Evolutionary conservation across 2,113 vertebrate species (phyloP), one percentile per base, ranked within the genome.

Genomic region (Gallinago paraguaiae): DNA sequence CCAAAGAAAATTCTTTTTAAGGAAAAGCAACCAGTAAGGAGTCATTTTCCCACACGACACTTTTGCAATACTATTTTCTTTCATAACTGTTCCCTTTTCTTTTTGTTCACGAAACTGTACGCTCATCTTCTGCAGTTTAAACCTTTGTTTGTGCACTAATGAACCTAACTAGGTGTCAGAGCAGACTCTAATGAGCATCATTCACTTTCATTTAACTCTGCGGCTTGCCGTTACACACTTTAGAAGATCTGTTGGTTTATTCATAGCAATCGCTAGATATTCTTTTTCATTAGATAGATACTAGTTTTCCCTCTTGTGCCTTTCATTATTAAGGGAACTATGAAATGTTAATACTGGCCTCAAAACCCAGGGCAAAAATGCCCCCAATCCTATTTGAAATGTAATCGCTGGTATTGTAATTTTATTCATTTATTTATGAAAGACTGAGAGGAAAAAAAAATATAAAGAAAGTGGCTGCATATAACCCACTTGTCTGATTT

Each of bases 271-370:
- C 53, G 80, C 70, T 61, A 81, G 65, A 92, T 86, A 96, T 87
- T 96, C 71, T 92, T 97, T 95, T 93, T 96, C 94, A 95, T 96
- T 96, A 95, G 78, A 65, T 45, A 80, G 75, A 94, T 76, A 77
- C 76, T 56, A 76, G 74, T 94, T 95, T 96, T 91, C 57, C 78
- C 95, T 90, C 43, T 87, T 96, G 82, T 83, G 76, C 41, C 56
- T 90, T 95, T 88, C 75, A 65, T 94, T 92, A 83, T 92, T 94
- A 91, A 92, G 54, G 59, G 41, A 94, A 91, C 75, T 91, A 91
- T 81, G 79, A 94, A 96, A 97, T 92, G 89, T 86, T 93, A 94
- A 96, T 94, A 84, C 4, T 57, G 75, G 71, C 64, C 89, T 92
- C 86, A 93, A 94, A 97, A 88, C 28, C 22, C 77, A 87, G 37